These are phyloP conservation scores for Biston betularia DNA, from an alignment of 2,888 invertebrate genomes.

Conservation along the genomic window DNA sequence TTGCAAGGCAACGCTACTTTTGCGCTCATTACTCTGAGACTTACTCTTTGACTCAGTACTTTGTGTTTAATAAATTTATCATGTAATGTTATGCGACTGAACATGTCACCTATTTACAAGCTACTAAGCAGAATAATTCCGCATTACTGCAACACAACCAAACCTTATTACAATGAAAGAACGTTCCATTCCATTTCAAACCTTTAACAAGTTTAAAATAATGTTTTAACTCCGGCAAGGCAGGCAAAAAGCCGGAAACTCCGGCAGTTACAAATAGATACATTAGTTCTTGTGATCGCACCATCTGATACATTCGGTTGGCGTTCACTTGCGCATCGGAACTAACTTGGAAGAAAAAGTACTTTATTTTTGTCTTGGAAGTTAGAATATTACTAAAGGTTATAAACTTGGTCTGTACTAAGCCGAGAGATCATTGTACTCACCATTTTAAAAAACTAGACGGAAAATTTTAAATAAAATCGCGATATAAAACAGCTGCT, in stretches of 20 bases:
- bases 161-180: neutral
- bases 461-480: no score
- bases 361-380: neutral
- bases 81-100: no score
- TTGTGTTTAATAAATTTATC: no score
- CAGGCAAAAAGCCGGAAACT: slow-evolving; percentile 74
- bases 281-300: slow-evolving; percentile 76
- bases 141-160: neutral
- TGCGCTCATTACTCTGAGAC: no score
- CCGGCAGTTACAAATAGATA: slow-evolving; percentile 73
- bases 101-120: no score
- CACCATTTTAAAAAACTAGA: no score
- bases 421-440: no score
- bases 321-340: slow-evolving; percentile 51
- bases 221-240: slow-evolving; percentile 32
- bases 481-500: no score
- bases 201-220: slow-evolving; percentile 20
- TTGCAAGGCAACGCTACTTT: no score
- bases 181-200: slow-evolving; percentile 24
- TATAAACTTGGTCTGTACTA: no score
- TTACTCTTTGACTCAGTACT: no score
- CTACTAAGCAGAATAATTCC: neutral
- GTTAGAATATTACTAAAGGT: neutral
- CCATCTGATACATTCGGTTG: slow-evolving; percentile 70
- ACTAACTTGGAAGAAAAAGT: slow-evolving; percentile 34